Conservation (phyloP, 2,888 invertebrate species). For the Sphaeridia pumilis region DNA sequence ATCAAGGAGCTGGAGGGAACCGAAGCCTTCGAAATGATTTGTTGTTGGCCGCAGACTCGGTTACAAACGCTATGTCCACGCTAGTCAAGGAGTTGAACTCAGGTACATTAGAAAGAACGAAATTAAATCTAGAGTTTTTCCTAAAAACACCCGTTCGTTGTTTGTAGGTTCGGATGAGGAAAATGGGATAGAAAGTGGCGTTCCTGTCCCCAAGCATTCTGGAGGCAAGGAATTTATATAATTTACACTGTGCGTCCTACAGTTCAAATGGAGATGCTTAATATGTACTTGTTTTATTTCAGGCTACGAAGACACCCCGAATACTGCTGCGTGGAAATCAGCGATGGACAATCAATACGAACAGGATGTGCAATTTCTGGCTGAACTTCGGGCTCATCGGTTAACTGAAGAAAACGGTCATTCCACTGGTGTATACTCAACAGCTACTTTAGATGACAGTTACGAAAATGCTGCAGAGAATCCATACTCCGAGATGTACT, state of each 20-base stretch:
- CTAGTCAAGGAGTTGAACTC: slow-evolving; percentile 91
- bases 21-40: slow-evolving; percentile 72
- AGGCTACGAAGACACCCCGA: slow-evolving; percentile 28
- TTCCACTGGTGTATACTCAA: too few relatives aligned
- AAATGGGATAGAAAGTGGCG: slow-evolving; percentile 22
- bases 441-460: too few relatives aligned
- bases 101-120: too few relatives aligned
- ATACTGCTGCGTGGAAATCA: slow-evolving; percentile 43
- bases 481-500: too few relatives aligned
- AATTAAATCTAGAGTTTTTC: too few relatives aligned
- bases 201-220: too few relatives aligned
- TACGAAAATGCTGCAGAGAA: too few relatives aligned
- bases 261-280: too few relatives aligned
- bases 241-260: too few relatives aligned
- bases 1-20: slow-evolving; percentile 37
- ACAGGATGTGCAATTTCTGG: slow-evolving; percentile 49
- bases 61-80: slow-evolving; percentile 95
- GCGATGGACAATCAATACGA: slow-evolving; percentile 49
- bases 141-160: too few relatives aligned
- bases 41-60: slow-evolving; percentile 89
- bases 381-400: slow-evolving; percentile 47
- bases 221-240: too few relatives aligned
- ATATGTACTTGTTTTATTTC: not conserved
- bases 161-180: slow-evolving; percentile 34
- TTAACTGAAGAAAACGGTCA: slow-evolving; percentile 32